Percentiles rank a stretch among this genome's conserved stretches.
Evolutionary conservation across 2,113 vertebrate genomes (phyloP).

Genomic region (Pogonocichla stellata): DNA sequence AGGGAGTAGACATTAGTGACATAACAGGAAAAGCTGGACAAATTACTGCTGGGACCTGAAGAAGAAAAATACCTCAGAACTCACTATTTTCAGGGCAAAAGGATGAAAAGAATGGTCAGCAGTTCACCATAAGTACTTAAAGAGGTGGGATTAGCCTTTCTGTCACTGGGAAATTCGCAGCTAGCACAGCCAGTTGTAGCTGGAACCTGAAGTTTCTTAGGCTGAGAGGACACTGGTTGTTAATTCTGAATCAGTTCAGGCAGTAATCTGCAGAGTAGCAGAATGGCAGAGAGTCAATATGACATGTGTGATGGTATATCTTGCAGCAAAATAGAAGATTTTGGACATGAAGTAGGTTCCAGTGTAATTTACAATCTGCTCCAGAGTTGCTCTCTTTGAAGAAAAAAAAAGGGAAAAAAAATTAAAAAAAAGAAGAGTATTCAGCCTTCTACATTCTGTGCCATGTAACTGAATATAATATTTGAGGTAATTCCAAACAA

Average conservation of each 20-base stretch:
- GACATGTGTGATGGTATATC: background rate
- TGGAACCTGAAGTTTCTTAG: background rate
- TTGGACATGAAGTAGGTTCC: background rate
- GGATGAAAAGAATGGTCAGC: background rate
- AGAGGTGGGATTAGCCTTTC: background rate
- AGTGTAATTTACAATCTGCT: background rate
- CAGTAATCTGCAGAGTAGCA: background rate
- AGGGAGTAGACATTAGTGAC: background rate
- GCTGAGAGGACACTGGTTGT: background rate
- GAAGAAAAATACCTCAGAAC: background rate
- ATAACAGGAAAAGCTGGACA: background rate
- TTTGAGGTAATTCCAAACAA: slow-evolving; percentile 13
- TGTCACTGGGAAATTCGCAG: background rate
- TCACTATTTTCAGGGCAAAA: background rate
- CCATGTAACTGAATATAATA: background rate
- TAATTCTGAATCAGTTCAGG: background rate
- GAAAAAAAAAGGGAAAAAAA: background rate
- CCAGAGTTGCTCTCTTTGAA: background rate
- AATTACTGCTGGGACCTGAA: background rate
- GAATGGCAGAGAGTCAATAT: background rate
- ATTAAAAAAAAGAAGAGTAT: background rate
- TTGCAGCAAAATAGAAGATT: background rate
- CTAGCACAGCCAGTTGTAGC: background rate
- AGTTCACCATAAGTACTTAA: background rate
- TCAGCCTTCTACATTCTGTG: background rate